Base-by-base conservation (phyloP, 2,113 vertebrate genomes). In the Plectropomus leopardus region DNA sequence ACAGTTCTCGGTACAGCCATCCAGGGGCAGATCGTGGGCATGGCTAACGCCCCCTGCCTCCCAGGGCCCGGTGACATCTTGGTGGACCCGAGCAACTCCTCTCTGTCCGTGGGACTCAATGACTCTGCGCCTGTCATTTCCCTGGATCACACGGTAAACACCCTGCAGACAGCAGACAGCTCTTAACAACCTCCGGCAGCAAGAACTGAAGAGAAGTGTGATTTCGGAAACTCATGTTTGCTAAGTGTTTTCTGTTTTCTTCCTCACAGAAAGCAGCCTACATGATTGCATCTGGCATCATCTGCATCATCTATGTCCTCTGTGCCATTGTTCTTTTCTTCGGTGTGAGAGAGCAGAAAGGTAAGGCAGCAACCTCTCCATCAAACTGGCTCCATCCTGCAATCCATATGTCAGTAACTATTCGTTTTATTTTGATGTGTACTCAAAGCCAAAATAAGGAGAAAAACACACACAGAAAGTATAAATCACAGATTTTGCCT, bases 1-100 rank as follows among this genome's bases (percentile, higher is more conserved):
- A 97, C 96, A 0, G 94, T 99, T 67, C 73, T 99, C 28, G 97
- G 98, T 45, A 98, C 98, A 0, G 98, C 97, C 0, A 94, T 99
- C 92, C 98, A 99, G 91, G 98, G 98, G 1, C 98, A 99, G 93
- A 99, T 99, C 0, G 97, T 99, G 59, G 97, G 98, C 32, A 95
- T 95, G 67, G 97, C 92, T 0, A 91, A 95, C 7, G 93, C 95
- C 0, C 95, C 97, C 28, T 99, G 98, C 89, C 82, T 98, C 4
- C 90, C 91, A 0, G 84, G 72, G 26, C 75, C 86, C 45, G 60
- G 23, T 23, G 34, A 53, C 66, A 30, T 83, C 51, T 15, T 63
- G 1, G 58, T 60, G 36, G 0, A 80, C 48, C 42, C 71, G 70
- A 73, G 88, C 75, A 88, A 88, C 82, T 16, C 16, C 32, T 66